phyloP scores from a whole-genome alignment of 2,113 vertebrate species.

The Hippocampus zosterae region DNA sequence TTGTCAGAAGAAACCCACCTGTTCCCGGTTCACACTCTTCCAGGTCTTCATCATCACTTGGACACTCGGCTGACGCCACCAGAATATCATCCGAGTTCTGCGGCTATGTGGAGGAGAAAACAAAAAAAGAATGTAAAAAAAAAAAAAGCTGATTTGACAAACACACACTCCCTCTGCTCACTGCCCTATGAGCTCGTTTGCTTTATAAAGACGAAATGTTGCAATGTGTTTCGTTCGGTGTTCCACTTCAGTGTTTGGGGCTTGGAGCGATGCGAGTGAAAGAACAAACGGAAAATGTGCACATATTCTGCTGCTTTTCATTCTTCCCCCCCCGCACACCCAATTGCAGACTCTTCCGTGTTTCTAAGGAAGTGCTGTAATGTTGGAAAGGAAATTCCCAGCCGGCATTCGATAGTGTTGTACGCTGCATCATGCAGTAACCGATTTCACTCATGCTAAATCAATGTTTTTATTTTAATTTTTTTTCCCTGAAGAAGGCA shows the following conservation, averaged over 20 bases:
- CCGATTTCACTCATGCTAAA: slow-evolving; percentile 5
- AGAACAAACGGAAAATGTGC: slow-evolving; percentile 27
- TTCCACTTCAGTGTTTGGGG: slow-evolving; percentile 26
- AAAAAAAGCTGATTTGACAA: slow-evolving; percentile 14
- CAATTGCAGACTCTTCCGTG: slow-evolving; percentile 27
- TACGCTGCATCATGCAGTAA: slow-evolving; percentile 11
- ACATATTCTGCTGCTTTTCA: slow-evolving; percentile 34
- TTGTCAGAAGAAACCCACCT: slow-evolving; percentile 75
- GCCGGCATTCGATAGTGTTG: slow-evolving; percentile 6
- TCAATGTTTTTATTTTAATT: slow-evolving; percentile 6
- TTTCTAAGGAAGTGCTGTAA: slow-evolving; percentile 17
- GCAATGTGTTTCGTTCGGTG: slow-evolving; percentile 20
- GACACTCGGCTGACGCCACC: slow-evolving; percentile 92
- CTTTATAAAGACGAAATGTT: slow-evolving; percentile 20
- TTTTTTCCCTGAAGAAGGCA: slow-evolving; percentile 18
- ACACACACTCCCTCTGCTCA: slow-evolving; percentile 3
- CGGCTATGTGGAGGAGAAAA: slow-evolving; percentile 35
- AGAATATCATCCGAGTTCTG: slow-evolving; percentile 92
- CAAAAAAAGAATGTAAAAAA: slow-evolving; percentile 4
- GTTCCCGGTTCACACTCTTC: slow-evolving; percentile 94
- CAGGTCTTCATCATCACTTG: slow-evolving; percentile 93
- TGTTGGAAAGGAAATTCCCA: slow-evolving; percentile 8
- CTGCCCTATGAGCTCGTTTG: slow-evolving; percentile 10
- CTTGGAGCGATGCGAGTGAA: slow-evolving; percentile 29
- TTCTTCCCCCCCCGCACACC: slow-evolving; percentile 1